Evolutionary conservation across 1,140 invertebrate species (phyloP).

Genomic region (Ptiloglossa arizonensis): DNA sequence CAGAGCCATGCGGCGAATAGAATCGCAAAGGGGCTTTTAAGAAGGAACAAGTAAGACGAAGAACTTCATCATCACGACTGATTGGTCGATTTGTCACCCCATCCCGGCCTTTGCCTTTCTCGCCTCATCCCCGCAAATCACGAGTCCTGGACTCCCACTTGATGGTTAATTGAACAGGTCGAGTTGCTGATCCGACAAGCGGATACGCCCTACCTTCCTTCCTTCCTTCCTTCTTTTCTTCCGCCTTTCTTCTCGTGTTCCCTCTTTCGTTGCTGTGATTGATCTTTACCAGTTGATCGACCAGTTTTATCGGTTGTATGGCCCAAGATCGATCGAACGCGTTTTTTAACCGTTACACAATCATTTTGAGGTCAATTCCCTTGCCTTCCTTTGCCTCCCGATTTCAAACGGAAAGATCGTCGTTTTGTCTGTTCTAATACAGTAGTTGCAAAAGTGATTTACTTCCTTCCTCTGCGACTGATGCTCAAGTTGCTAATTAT

Average conservation of each 20-base stretch:
- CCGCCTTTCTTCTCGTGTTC: background rate
- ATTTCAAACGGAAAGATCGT: constrained; percentile 15
- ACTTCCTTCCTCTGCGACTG: too few relatives aligned
- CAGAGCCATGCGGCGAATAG: constrained; percentile 31
- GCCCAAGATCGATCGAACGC: constrained; percentile 47
- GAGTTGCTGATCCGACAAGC: constrained; percentile 63
- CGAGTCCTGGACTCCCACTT: constrained; percentile 56
- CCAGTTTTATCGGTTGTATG: constrained; percentile 36
- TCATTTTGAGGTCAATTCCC: constrained; percentile 23
- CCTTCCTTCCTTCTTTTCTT: constrained; percentile 1
- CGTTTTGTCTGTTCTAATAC: background rate
- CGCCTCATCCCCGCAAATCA: constrained; percentile 48
- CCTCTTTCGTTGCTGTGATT: constrained; percentile 35
- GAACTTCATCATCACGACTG: constrained; percentile 75
- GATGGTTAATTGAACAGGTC: constrained; percentile 69
- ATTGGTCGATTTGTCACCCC: constrained; percentile 74
- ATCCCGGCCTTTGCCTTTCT: constrained; percentile 8
- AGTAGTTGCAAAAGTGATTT: too few relatives aligned
- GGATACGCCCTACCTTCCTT: background rate
- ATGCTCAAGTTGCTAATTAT: too few relatives aligned
- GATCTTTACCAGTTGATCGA: constrained; percentile 55
- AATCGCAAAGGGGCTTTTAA: constrained; percentile 55
- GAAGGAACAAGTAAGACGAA: constrained; percentile 68
- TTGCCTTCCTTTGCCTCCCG: background rate
- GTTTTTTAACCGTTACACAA: constrained; percentile 16